A percentile compares a stretch with the other conserved stretches of the same genome.
Evolutionary conservation across 2,113 vertebrate species (phyloP).

Genomic region (Istiophorus platypterus): DNA sequence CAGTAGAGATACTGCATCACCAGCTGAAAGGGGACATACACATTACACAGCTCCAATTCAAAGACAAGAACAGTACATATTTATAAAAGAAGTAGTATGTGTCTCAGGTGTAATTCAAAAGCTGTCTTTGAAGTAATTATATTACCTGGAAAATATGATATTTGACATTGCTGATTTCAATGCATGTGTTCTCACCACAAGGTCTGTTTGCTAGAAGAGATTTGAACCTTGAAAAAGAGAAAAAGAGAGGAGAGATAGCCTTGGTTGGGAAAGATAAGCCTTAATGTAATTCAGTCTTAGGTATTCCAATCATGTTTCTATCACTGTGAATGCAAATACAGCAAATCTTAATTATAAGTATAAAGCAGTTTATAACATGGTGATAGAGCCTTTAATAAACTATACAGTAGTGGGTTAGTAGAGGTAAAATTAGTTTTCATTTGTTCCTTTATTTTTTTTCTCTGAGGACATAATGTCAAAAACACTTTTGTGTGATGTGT

Average conservation of each 20-base stretch:
- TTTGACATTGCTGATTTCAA: constrained; percentile 98
- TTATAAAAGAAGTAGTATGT: not conserved
- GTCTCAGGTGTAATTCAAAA: not conserved
- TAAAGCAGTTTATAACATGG: not conserved
- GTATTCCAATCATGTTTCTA: constrained; percentile 1
- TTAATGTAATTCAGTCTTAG: not conserved
- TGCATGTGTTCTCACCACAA: constrained; percentile 93
- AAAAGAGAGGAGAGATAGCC: not conserved
- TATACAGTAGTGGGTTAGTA: not conserved
- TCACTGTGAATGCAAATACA: not conserved
- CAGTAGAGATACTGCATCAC: constrained; percentile 99
- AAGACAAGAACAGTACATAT: not conserved
- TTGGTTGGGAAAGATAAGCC: not conserved
- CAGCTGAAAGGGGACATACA: constrained; percentile 86
- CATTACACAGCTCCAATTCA: not conserved
- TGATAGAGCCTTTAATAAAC: not conserved
- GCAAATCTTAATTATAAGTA: not conserved
- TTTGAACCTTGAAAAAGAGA: constrained; percentile 89
- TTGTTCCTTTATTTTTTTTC: not conserved
- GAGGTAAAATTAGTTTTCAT: not conserved
- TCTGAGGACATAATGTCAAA: not conserved
- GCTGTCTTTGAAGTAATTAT: not conserved
- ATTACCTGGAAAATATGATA: constrained; percentile 98
- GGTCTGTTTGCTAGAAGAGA: constrained; percentile 94
- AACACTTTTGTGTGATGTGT: constrained; percentile 8